Base-by-base conservation (phyloP, 37 sponge, comb jelly and placozoan genomes). In the Tethya wilhelma region DNA sequence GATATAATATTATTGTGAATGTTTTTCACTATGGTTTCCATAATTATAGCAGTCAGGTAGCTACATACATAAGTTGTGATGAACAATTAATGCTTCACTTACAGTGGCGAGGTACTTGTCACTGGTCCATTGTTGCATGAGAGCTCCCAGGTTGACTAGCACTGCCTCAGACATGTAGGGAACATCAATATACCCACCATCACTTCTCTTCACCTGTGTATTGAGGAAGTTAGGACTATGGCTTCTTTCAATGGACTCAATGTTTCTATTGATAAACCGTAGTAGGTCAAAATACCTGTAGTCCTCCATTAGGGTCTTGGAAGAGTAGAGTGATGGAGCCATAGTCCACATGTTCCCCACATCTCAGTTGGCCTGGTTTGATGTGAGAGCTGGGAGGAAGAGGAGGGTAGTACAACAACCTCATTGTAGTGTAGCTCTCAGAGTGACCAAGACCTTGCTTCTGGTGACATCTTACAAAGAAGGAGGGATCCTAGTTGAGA, bases 301-400 rank as follows among this genome's bases (percentile, higher is more conserved):
- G 86, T 45, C 90, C 90, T 59, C 86, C 90, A 75, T n/a, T 44
- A 22, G 80, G 63, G 38, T 90, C 86, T 42, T 84, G 90, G 56
- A 90, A 90, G 64, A 90, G 86, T 2, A 90, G 81, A 38, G 90
- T 90, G 42, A 90, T 81, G 31, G 90, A 90, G 7, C 90, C 90
- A 69, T 84, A 90, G 65, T 90, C 90, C 33, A 85, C 85, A 59
- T 90, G 90, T 28, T 90, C 90, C n/a, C 90, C 90, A 84, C 90
- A 90, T 2, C 90, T 56, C 45, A 90, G 75, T 56, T 90, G 90
- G 0, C 90, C 90, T 34, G 85, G 76, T 43, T 86, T 86, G 56
- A 90, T 53, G 25, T 28, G 38, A 0, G 12, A 29, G 43, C 9
- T 34, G 26, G 66, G 22, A 19, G 64, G 56, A n/a, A 90, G 40